These are phyloP conservation scores for Hippocampus barbouri DNA, from an alignment of 2,113 vertebrate species.

Conservation along the genomic window DNA sequence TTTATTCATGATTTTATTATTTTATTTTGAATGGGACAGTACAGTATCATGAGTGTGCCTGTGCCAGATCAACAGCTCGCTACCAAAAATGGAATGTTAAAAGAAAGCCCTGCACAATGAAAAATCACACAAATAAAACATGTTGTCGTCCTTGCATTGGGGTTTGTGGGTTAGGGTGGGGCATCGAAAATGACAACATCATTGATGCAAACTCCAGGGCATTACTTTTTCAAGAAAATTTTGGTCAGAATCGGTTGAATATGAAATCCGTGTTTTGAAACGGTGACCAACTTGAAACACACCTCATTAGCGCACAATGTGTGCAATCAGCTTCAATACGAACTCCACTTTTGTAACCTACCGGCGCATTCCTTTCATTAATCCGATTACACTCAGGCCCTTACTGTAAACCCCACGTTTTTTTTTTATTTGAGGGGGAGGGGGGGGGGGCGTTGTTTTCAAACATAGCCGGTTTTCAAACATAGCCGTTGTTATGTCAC, in stretches of 20 bases:
- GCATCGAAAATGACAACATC: not conserved
- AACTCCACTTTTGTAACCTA: constrained; percentile 1
- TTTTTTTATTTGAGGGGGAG: not conserved
- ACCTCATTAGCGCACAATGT: not conserved
- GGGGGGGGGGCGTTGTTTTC: no score
- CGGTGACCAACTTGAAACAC: not conserved
- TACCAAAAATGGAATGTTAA: no score
- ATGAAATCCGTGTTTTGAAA: not conserved
- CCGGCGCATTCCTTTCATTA: not conserved
- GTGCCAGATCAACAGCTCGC: no score
- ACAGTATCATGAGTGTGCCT: not conserved
- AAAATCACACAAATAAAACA: not conserved
- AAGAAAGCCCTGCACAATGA: no score
- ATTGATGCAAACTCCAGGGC: not conserved
- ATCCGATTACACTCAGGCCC: constrained; percentile 2
- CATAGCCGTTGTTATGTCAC: not conserved
- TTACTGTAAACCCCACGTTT: constrained; percentile 2
- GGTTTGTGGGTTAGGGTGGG: not conserved
- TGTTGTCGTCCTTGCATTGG: not conserved
- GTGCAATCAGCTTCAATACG: not conserved
- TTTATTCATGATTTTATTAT: not conserved
- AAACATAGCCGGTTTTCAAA: no score
- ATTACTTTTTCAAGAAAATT: not conserved
- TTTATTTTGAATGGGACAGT: not conserved
- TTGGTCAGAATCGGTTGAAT: not conserved